Evolutionary conservation across 1,140 invertebrate genomes (phyloP).

Genomic region (Drosophila pallidifrons): DNA sequence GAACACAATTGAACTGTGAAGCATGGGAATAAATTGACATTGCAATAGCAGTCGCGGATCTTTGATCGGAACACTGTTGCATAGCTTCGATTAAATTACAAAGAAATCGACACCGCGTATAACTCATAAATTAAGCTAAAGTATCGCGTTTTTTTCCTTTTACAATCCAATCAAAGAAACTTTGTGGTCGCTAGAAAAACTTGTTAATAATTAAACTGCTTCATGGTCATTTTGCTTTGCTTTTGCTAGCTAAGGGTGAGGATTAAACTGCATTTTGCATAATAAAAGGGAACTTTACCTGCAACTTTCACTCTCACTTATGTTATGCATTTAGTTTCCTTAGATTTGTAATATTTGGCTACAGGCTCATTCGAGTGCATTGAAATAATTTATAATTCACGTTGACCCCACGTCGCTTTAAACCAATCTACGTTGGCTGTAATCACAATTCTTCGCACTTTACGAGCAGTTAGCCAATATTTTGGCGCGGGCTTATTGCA

Average conservation of each 20-base stretch:
- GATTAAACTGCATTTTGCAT: neutral
- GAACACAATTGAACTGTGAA: slow-evolving; percentile 21
- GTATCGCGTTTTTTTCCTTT: neutral
- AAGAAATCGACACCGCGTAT: neutral
- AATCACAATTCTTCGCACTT: slow-evolving; percentile 47
- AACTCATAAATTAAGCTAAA: neutral
- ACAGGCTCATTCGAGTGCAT: slow-evolving; percentile 31
- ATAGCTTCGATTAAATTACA: neutral
- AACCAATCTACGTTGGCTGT: slow-evolving; percentile 30
- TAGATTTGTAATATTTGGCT: neutral
- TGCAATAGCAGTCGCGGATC: neutral
- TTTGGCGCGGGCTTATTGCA: slow-evolving; percentile 23
- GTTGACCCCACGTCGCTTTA: slow-evolving; percentile 17
- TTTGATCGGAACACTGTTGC: neutral
- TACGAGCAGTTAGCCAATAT: slow-evolving; percentile 32
- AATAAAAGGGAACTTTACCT: neutral
- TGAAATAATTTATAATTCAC: slow-evolving; percentile 23
- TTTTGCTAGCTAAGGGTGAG: neutral
- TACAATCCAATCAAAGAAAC: neutral
- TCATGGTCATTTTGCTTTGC: neutral
- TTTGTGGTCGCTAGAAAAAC: neutral
- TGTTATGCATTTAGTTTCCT: neutral
- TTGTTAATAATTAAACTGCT: neutral
- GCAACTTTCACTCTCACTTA: neutral
- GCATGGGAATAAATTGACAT: slow-evolving; percentile 17